A percentile compares a stretch with the other conserved stretches of the same genome.
phyloP scores from a whole-genome alignment of 2,113 vertebrate genomes.

The Mastomys coucha region DNA sequence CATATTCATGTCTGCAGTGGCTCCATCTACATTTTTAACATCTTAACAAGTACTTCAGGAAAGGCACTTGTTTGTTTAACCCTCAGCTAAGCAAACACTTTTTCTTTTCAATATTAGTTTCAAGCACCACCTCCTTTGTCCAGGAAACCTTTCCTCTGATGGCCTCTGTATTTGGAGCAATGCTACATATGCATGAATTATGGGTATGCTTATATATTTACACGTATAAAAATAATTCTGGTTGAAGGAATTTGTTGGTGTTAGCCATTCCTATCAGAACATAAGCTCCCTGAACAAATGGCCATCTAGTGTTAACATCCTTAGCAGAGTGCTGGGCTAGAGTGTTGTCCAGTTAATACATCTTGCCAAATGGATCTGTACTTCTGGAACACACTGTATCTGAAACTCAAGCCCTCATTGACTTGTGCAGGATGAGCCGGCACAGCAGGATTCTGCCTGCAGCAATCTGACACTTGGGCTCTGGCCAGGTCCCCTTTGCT shows the following conservation, averaged over 20 bases:
- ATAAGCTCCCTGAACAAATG: not conserved
- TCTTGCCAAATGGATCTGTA: not conserved
- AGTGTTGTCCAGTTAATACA: not conserved
- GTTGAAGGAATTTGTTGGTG: not conserved
- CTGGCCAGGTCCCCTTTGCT: constrained; percentile 34
- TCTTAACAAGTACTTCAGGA: constrained; percentile 24
- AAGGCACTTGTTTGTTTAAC: not conserved
- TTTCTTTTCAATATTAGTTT: not conserved
- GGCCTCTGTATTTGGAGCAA: constrained; percentile 2
- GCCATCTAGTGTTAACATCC: not conserved
- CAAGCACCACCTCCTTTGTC: not conserved
- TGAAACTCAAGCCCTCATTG: not conserved
- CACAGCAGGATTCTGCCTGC: not conserved
- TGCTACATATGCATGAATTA: not conserved
- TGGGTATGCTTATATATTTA: not conserved
- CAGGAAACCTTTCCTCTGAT: constrained; percentile 28
- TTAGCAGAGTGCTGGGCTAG: not conserved
- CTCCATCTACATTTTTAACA: not conserved
- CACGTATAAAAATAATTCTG: not conserved
- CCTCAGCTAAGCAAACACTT: not conserved
- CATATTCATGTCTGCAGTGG: not conserved
- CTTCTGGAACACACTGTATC: not conserved
- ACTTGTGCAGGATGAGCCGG: not conserved
- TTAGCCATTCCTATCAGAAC: constrained; percentile 23
- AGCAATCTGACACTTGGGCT: not conserved